Base-by-base conservation (phyloP, 2,888 invertebrate species). In the Thereva unica region DNA sequence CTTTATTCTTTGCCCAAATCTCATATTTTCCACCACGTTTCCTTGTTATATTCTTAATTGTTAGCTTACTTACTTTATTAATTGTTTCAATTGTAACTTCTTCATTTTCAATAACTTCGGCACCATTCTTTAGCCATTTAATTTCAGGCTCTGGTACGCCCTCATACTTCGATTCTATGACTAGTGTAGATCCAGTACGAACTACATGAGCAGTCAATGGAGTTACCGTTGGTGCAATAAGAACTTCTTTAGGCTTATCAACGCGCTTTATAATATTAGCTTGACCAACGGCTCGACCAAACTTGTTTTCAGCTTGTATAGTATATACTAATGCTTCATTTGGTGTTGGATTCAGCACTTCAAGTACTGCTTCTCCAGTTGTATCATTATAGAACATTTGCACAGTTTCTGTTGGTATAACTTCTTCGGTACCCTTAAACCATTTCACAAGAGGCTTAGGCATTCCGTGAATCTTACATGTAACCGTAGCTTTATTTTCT, bases 21-120 rank as follows among this genome's bases (percentile, higher is more conserved):
- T 95, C 94, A 79, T 95, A 96, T 80, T 93, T 93, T 38, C 96
- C 96, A 68, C 86, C 85, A 76, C 92, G 90, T 75, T 89, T 89
- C 77, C 88, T 89, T 50, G 86, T 86, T 73, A 86, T 85, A 71
- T 90, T 87, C 44, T 84, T 82, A 68, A 94, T 86, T 72, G 80
- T 84, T 37, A 93, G 81, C 50, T 82, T 85, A 0, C 91, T 89
- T 69, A 83, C 85, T 53, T 84, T 87, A 68, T 87, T 85, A 70
- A 85, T 84, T 5, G 81, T 80, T 64, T 76, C 75, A 59, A 91
- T 86, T 44, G 82, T 78, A 68, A 85, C 86, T 71, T 88, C 86
- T 57, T 88, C 85, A 72, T 84, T 85, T 53, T 86, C 83, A 74
- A 84, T 82, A 47, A 95, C 85, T 76, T 89, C 88, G 75, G 89